Evolutionary conservation across 2,113 vertebrate genomes (phyloP), one percentile per base, ranked within the genome.

Genomic region (Phalacrocorax pelagicus): DNA sequence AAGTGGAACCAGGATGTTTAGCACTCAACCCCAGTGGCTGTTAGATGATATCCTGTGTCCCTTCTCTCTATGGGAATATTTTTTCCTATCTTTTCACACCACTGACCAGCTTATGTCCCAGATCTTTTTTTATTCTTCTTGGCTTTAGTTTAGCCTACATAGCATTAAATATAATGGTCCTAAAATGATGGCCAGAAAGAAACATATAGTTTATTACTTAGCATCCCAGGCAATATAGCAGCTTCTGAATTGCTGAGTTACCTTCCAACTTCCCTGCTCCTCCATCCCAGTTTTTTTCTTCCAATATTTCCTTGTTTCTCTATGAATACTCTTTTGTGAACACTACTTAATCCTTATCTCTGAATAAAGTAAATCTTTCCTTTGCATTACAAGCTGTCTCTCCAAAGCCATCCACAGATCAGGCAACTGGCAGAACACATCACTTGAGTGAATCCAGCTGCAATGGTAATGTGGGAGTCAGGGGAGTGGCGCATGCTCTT

Each of bases 131-230:
- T 38, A 22, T 32, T 92, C 27, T 46, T 91, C 70, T 77, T 95
- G 46, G 54, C 58, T 89, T 83, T 52, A 72, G 29, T 83, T 89
- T 89, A 91, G 62, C 66, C 59, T 85, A 72, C 5, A 24, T 46
- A 66, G 23, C 49, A 75, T 81, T 93, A 88, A 92, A 77, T 87
- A 85, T 86, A 70, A 90, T 66, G 59, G 59, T 14, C 17, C 47
- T 91, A 88, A 91, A 95, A 65, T 58, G 7, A 61, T 20, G 29
- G 12, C 27, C 44, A 42, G 42, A 9, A 75, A 81, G 46, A 95
- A 91, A 77, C 21, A 12, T 22, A 58, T 6, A 86, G 88, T 93
- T 92, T 96, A 94, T 93, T 94, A 94, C 86, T 94, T 73, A 92
- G 74, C 67, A 54, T 58, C 80, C 81, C n/a, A 58, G 92, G 59